phyloP scores from a whole-genome alignment of 2,113 vertebrate genomes.

The Coturnix japonica region DNA sequence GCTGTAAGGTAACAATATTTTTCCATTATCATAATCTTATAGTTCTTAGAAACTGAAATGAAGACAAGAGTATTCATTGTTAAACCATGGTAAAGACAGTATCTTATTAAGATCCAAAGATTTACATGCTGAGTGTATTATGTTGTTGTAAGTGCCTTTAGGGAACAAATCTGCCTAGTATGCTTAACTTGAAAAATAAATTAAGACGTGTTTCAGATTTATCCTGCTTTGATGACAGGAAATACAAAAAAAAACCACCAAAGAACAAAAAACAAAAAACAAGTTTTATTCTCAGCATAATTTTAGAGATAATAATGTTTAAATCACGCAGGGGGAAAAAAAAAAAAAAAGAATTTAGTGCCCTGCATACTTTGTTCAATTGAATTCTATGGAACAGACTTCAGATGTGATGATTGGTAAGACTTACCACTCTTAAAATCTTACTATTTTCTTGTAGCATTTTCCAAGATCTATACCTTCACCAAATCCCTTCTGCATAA shows the following conservation, averaged over 20 bases:
- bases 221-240: background rate
- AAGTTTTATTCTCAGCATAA: background rate
- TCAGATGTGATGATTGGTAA: background rate
- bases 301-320: background rate
- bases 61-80: slow-evolving; percentile 23
- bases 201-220: background rate
- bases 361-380: background rate
- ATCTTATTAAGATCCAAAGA: background rate
- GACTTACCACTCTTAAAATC: background rate
- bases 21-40: background rate
- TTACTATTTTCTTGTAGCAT: background rate
- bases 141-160: background rate
- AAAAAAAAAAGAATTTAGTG: background rate
- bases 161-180: background rate
- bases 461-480: background rate
- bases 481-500: background rate
- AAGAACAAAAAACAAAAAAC: background rate
- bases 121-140: slow-evolving; percentile 6
- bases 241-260: too few relatives aligned
- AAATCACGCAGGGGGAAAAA: background rate
- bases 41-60: slow-evolving; percentile 27
- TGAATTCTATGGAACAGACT: background rate
- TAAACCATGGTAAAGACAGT: background rate
- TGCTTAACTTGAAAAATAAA: background rate
- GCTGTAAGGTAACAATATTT: slow-evolving; percentile 40